Evolutionary conservation across 2,888 invertebrate genomes (phyloP), one percentile per base, ranked within the genome.

Genomic region (Leptarthrus brevirostris): DNA sequence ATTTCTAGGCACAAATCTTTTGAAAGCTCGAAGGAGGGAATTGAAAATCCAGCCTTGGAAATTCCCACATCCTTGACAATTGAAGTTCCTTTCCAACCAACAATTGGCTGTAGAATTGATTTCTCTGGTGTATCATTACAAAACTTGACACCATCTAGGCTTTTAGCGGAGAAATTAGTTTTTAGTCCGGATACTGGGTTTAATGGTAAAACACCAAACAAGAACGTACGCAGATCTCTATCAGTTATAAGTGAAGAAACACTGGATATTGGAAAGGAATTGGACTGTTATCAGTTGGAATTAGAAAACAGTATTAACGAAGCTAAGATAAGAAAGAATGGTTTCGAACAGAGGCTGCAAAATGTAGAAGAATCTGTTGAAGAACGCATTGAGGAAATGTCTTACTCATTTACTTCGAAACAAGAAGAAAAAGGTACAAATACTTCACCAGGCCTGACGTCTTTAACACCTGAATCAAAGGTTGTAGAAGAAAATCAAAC

Each of bases 281-380:
- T 85, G 18, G 85, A 85, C 77, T 81, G 80, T 4, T 85, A 85
- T 77, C 85, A 85, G 74, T 73, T 85, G 47, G 85, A 85, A 77
- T 75, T 85, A 36, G 85, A 85, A 75, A 85, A 85, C 36, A 85
- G 85, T 77, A 85, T 85, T 12, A 85, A 85, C 71, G 85, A 85
- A 74, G 85, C 84, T 0, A 85, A 84, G 77, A 74, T 82, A 40
- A 80, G 81, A 30, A 84, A 82, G 72, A 77, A 77, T 74, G 16
- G 36, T 49, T 8, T 69, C 66, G 49, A 69, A 14, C 22, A 75
- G 72, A 26, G 20, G 22, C 34, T 49, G 40, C 16, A 75, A 10
- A 18, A 72, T 3, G 10, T 47, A 40, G 47, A 69, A 66, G 36
- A 54, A 6, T 54, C 12, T 24, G n/a, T 24, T 34, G 52, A 44